These are phyloP conservation scores for Tetragnatha montana DNA, from an alignment of 2,888 invertebrate species.

Conservation along the genomic window DNA sequence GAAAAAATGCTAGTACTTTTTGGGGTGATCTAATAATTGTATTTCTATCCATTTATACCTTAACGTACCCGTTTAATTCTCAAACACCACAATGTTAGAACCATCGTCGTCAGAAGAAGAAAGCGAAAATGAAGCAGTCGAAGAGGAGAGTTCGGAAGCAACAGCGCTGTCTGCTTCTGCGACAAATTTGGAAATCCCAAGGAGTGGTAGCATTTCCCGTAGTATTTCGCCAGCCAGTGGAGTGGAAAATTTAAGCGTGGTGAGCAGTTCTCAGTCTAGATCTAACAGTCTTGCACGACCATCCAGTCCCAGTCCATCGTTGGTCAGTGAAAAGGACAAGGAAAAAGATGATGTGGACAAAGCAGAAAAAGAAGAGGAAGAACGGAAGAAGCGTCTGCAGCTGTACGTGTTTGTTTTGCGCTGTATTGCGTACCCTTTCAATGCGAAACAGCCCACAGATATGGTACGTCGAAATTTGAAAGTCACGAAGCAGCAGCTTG, in stretches of 20 bases:
- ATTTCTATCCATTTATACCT: conserved; percentile 23
- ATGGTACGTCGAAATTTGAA: conserved; percentile 97
- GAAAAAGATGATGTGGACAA: conserved; percentile 81
- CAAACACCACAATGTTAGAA: conserved; percentile 76
- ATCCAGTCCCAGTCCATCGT: conserved; percentile 77
- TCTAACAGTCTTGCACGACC: conserved; percentile 75
- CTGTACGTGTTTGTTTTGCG: conserved; percentile 98
- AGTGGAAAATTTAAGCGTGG: conserved; percentile 72
- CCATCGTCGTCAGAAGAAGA: conserved; percentile 79
- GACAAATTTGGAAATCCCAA: conserved; percentile 71
- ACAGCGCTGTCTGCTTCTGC: conserved; percentile 66
- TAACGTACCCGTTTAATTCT: not conserved
- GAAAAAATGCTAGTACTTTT: conserved; percentile 26
- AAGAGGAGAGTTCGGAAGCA: conserved; percentile 75
- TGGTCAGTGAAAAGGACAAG: conserved; percentile 73
- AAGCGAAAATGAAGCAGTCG: conserved; percentile 77
- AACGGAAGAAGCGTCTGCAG: conserved; percentile 94
- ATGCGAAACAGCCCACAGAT: conserved; percentile 98
- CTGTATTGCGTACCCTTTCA: conserved; percentile 98
- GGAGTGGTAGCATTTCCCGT: conserved; percentile 71
- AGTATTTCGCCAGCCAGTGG: conserved; percentile 72
- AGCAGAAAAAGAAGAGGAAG: conserved; percentile 96
- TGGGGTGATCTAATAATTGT: conserved; percentile 8
- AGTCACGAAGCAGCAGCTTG: conserved; percentile 95
- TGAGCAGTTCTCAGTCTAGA: conserved; percentile 73